Evolutionary conservation across 2,888 invertebrate species (phyloP).

Genomic region (Junonia oenone): DNA sequence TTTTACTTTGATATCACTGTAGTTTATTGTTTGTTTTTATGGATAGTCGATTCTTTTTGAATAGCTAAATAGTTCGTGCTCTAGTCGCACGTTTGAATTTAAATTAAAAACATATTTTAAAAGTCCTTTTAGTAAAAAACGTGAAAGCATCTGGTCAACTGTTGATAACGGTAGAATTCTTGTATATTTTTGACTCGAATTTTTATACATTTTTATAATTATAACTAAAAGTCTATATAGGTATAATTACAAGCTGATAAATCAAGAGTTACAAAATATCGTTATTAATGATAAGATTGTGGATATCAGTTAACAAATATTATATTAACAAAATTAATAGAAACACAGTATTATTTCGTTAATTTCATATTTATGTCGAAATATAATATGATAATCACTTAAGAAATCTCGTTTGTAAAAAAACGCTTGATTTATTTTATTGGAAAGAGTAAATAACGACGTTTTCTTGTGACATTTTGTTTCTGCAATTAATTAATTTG

Average conservation of each 20-base stretch:
- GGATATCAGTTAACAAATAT: neutral
- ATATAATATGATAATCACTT: neutral
- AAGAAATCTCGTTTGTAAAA: neutral
- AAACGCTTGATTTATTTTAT: neutral
- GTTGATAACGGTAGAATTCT: neutral
- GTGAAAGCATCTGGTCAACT: neutral
- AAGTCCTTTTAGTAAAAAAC: neutral
- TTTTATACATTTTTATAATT: neutral
- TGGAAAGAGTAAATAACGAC: slow-evolving; percentile 1
- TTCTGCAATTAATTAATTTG: slow-evolving; percentile 21
- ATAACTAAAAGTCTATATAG: neutral
- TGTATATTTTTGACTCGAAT: neutral
- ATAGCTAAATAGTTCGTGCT: slow-evolving; percentile 41
- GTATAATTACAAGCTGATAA: neutral
- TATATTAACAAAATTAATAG: neutral
- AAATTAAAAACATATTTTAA: slow-evolving; percentile 5
- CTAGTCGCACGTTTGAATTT: slow-evolving; percentile 9
- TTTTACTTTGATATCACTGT: slow-evolving; percentile 39
- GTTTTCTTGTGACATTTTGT: slow-evolving; percentile 15
- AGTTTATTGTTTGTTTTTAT: slow-evolving; percentile 42
- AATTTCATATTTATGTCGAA: neutral
- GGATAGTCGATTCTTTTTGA: slow-evolving; percentile 35
- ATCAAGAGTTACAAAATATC: neutral
- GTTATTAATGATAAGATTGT: neutral
- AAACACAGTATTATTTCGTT: neutral